Percentiles rank a stretch among this genome's conserved stretches.
Conservation (phyloP, 2,797 vertebrate species). For the Leucoraja ocellata region DNA sequence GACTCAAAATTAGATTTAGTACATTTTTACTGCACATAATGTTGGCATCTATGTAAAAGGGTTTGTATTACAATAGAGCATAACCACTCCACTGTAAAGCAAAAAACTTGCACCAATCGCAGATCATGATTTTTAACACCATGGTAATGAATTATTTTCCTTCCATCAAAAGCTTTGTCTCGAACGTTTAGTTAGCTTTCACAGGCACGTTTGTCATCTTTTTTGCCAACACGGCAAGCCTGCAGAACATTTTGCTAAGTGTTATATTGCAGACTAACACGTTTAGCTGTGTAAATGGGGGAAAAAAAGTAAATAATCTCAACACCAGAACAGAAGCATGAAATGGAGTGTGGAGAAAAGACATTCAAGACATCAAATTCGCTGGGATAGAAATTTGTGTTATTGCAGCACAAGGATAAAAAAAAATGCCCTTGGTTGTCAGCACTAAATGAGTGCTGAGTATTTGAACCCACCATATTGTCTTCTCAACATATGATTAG, state of each 20-base stretch:
- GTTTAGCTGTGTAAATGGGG: background rate
- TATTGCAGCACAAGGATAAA: too few species aligned
- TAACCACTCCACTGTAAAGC: background rate
- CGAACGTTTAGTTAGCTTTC: background rate
- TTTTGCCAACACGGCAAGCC: background rate
- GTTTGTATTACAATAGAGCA: background rate
- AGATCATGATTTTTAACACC: background rate
- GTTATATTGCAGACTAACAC: background rate
- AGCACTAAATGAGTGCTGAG: too few species aligned
- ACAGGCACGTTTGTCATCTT: background rate
- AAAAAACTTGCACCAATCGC: background rate
- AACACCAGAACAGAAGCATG: background rate
- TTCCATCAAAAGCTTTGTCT: background rate
- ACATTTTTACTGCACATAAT: background rate
- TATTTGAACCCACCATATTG: too few species aligned
- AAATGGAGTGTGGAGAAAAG: background rate
- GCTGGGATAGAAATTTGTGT: too few species aligned
- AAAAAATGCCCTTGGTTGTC: too few species aligned
- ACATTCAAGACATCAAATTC: background rate
- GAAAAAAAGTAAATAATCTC: background rate
- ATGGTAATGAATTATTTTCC: background rate
- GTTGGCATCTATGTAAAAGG: background rate
- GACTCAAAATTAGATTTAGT: background rate
- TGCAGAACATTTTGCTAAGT: background rate
- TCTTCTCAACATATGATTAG: too few species aligned